A percentile compares a stretch with the other conserved stretches of the same genome.
Evolutionary conservation across 2,888 invertebrate species (phyloP).

Genomic region (Abrostola tripartita): DNA sequence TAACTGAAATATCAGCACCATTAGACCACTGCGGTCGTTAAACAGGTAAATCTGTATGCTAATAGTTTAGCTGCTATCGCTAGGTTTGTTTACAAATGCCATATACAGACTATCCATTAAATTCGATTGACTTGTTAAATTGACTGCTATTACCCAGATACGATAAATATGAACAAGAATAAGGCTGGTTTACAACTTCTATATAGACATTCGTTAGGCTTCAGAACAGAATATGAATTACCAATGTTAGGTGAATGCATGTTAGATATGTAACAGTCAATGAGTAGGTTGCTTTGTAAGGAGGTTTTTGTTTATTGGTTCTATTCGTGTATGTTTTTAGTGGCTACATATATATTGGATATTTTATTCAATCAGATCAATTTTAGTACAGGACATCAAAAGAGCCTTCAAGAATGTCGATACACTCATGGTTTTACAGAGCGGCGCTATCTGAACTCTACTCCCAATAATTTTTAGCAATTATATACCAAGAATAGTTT

Average conservation of each 20-base stretch:
- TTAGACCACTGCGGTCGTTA: conserved; percentile 31
- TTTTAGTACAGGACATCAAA: no score
- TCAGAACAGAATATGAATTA: conserved; percentile 22
- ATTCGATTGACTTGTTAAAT: conserved; percentile 64
- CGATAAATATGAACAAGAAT: conserved; percentile 43
- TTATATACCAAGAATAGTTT: no score
- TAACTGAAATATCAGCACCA: conserved; percentile 24
- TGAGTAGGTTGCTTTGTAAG: background rate
- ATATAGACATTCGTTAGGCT: conserved; percentile 28
- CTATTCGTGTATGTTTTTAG: no score
- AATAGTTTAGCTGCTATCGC: conserved; percentile 62
- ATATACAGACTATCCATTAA: conserved; percentile 53
- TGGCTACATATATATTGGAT: no score
- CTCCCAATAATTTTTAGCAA: no score
- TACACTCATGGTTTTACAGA: no score
- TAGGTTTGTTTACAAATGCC: conserved; percentile 63
- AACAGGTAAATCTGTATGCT: conserved; percentile 66
- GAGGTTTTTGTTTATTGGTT: no score
- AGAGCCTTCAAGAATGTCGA: no score
- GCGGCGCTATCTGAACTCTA: no score
- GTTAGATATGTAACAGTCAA: conserved; percentile 1
- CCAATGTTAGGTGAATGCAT: conserved; percentile 21
- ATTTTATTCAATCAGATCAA: no score
- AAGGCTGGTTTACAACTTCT: conserved; percentile 21
- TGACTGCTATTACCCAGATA: conserved; percentile 45